Conservation (phyloP, 2,113 vertebrate genomes). For the Mohoua ochrocephala region DNA sequence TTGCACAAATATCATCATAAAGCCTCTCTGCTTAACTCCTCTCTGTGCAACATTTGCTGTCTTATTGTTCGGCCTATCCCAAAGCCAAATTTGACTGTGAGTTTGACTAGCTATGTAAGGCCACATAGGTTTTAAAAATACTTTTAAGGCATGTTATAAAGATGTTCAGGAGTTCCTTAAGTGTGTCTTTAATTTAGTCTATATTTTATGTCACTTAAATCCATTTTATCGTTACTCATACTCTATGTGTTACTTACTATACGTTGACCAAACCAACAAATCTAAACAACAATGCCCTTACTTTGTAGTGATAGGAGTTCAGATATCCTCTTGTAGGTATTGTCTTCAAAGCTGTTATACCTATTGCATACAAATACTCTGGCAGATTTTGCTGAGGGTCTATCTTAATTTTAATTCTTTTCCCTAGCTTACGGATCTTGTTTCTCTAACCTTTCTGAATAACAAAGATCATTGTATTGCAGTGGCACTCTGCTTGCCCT, state of each 20-base stretch:
- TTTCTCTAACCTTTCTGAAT: slow-evolving; percentile 40
- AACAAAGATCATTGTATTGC: not conserved
- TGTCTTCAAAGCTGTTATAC: slow-evolving; percentile 8
- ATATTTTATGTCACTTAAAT: not conserved
- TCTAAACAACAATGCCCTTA: not conserved
- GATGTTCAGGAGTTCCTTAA: not conserved
- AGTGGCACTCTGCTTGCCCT: slow-evolving; percentile 25
- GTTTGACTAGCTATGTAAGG: not conserved
- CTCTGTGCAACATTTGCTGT: not conserved
- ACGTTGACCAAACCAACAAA: not conserved
- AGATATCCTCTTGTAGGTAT: not conserved
- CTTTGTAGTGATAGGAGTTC: not conserved
- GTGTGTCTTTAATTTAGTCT: not conserved
- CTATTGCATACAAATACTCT: not conserved
- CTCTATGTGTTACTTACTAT: not conserved
- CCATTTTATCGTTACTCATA: not conserved
- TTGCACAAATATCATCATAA: not conserved
- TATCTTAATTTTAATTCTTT: slow-evolving; percentile 28
- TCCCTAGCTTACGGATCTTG: not conserved
- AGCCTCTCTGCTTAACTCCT: not conserved
- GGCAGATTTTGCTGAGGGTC: not conserved
- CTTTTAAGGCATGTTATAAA: not conserved
- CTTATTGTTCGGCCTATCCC: not conserved
- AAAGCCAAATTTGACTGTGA: not conserved
- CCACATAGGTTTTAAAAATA: not conserved